These are phyloP conservation scores for Dryobotodes eremita DNA, from an alignment of 2,888 invertebrate species.

Conservation along the genomic window DNA sequence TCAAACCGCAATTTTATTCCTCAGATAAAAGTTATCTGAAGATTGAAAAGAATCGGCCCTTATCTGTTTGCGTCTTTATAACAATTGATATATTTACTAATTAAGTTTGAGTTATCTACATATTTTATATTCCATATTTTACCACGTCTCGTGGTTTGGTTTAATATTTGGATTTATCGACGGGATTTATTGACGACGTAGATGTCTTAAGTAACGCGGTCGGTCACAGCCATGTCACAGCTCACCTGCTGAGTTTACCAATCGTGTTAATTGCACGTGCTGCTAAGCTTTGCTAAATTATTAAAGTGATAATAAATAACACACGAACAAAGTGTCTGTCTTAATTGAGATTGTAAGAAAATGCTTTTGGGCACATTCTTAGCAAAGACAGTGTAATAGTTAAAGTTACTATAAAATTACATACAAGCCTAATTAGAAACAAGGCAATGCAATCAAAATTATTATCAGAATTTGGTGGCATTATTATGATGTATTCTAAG, in stretches of 20 bases:
- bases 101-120: neutral
- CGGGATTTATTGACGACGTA: constrained; percentile 25
- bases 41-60: neutral
- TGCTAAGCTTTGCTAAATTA: constrained; percentile 1
- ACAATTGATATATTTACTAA: neutral
- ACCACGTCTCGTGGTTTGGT: constrained; percentile 9
- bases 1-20: neutral
- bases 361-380: constrained; percentile 1
- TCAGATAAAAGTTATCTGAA: neutral
- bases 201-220: constrained; percentile 3
- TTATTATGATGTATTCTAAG: neutral
- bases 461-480: neutral
- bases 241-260: constrained; percentile 5
- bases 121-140: constrained; percentile 1
- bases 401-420: neutral
- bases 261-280: constrained; percentile 7
- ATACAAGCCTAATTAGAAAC: neutral
- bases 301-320: constrained; percentile 1
- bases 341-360: neutral
- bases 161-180: neutral
- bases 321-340: neutral
- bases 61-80: constrained; percentile 1
- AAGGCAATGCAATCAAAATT: constrained; percentile 5
- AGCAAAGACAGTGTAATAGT: neutral
- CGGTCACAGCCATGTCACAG: neutral